Evolutionary conservation across 2,797 vertebrate genomes (phyloP).

Genomic region (Benthosema pterotum): DNA sequence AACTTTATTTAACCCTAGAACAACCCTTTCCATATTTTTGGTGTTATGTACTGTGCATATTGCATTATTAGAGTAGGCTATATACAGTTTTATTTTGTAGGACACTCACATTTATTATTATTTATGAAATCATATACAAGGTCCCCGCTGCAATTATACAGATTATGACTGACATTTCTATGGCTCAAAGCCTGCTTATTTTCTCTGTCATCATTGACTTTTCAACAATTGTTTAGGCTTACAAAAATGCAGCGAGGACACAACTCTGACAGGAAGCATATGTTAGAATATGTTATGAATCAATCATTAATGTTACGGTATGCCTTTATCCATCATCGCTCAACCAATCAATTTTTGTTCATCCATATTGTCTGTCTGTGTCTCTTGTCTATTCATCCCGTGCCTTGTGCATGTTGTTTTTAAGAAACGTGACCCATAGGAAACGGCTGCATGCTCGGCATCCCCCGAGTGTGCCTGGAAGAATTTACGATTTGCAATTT

Average conservation of each 20-base stretch:
- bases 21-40: background rate
- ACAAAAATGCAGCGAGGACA: background rate
- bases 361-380: background rate
- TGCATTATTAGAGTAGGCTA: background rate
- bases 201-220: background rate
- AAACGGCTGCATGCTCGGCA: no score
- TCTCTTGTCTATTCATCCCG: background rate
- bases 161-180: constrained; percentile 6
- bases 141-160: constrained; percentile 12
- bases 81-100: background rate
- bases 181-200: background rate
- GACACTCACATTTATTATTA: constrained; percentile 12
- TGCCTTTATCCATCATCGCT: no score
- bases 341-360: no score
- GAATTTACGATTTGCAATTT: no score
- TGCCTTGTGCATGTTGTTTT: no score
- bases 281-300: no score
- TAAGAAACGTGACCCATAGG: no score
- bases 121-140: background rate
- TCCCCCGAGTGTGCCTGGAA: no score
- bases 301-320: no score
- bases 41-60: background rate
- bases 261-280: background rate
- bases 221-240: background rate
- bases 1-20: background rate